Conservation (phyloP, 2,113 vertebrate species). For the Camarhynchus parvulus region DNA sequence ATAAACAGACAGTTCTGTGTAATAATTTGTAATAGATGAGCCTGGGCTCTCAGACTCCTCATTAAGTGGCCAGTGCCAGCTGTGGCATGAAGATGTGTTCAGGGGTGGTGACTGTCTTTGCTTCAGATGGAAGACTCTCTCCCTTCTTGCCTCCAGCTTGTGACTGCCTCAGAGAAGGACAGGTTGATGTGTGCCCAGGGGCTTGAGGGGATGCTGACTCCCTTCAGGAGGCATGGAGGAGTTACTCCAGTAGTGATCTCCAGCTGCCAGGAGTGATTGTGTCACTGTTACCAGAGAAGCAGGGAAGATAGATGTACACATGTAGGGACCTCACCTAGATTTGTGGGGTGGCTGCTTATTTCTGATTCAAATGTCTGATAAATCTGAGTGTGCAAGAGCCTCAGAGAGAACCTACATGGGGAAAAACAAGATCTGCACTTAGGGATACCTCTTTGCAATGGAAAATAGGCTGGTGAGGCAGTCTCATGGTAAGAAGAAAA, state of each 20-base stretch:
- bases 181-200: not conserved
- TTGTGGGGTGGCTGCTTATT: not conserved
- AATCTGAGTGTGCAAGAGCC: not conserved
- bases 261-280: not conserved
- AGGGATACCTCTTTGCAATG: constrained; percentile 34
- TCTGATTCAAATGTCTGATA: not conserved
- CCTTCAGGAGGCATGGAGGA: not conserved
- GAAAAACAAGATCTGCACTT: not conserved
- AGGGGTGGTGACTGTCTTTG: not conserved
- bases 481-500: not conserved
- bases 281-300: not conserved
- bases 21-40: not conserved
- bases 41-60: not conserved
- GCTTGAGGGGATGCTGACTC: not conserved
- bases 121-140: not conserved
- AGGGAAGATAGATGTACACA: not conserved
- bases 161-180: not conserved
- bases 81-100: not conserved
- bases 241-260: not conserved
- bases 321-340: not conserved
- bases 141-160: not conserved
- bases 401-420: not conserved
- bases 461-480: constrained; percentile 1
- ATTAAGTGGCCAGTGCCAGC: not conserved
- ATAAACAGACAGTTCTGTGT: not conserved